Evolutionary conservation across 2,113 vertebrate species (phyloP).

Genomic region (Benthochromis sp.): DNA sequence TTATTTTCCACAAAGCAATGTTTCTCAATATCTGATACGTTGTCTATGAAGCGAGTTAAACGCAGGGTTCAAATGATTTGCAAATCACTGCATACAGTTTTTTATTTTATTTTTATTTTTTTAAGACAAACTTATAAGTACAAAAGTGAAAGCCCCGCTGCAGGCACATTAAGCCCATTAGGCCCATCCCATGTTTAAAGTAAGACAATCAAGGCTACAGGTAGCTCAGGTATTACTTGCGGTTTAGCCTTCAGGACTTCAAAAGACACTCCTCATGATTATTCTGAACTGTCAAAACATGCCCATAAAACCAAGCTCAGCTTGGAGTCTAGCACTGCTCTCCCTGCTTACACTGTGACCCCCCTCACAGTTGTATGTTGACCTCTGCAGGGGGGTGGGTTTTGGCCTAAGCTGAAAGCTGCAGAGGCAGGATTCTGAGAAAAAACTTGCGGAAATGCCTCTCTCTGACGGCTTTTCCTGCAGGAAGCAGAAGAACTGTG

Average conservation of each 20-base stretch:
- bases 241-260: conserved; percentile 25
- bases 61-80: neutral
- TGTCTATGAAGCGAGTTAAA: neutral
- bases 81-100: neutral
- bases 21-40: neutral
- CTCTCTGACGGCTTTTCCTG: conserved; percentile 50
- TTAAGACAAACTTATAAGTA: neutral
- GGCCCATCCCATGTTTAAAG: neutral
- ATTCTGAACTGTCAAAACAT: conserved; percentile 49
- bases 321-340: neutral
- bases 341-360: neutral
- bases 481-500: conserved; percentile 64
- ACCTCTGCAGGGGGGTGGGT: conserved; percentile 25
- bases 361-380: conserved; percentile 13
- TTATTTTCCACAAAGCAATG: neutral
- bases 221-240: conserved; percentile 44
- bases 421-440: conserved; percentile 7
- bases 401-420: neutral
- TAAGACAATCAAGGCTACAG: neutral
- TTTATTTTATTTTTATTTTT: rapidly evolving
- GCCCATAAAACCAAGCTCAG: conserved; percentile 24
- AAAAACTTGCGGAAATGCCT: conserved; percentile 67
- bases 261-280: conserved; percentile 54
- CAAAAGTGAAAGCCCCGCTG: conserved; percentile 6
- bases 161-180: neutral